Evolutionary conservation across 2,888 invertebrate species (phyloP).

Genomic region (Leucophenga montana): DNA sequence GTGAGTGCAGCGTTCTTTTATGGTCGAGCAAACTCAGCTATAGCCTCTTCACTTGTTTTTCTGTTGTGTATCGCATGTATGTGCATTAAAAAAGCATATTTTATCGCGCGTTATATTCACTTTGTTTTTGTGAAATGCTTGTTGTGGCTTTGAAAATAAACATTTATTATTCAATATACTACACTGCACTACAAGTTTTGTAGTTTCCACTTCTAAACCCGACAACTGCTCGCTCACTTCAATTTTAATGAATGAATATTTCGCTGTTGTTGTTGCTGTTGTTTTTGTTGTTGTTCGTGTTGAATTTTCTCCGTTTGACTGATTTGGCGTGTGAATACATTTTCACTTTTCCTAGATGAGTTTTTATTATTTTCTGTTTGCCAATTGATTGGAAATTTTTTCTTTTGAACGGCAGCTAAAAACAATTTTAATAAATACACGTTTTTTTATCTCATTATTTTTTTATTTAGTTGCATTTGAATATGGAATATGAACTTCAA

Average conservation of each 20-base stretch:
- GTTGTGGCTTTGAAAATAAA: slow-evolving; percentile 26
- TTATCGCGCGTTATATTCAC: slow-evolving; percentile 43
- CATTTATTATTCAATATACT: slow-evolving; percentile 13
- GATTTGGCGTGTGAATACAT: no score
- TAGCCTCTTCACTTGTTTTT: background rate
- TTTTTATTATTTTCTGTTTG: slow-evolving; percentile 56
- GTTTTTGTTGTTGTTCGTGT: background rate
- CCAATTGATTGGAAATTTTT: slow-evolving; percentile 65
- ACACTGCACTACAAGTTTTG: background rate
- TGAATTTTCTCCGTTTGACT: no score
- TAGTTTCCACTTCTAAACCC: background rate
- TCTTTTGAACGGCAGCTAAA: slow-evolving; percentile 34
- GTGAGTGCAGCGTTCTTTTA: no score
- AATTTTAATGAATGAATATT: slow-evolving; percentile 6
- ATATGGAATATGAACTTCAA: background rate
- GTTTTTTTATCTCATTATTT: slow-evolving; percentile 5
- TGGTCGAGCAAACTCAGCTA: no score
- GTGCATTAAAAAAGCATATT: slow-evolving; percentile 60
- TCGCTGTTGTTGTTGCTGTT: background rate
- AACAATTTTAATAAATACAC: slow-evolving; percentile 14
- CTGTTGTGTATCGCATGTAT: slow-evolving; percentile 46
- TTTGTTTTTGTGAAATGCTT: background rate
- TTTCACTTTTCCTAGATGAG: slow-evolving; percentile 46
- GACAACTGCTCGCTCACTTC: background rate
- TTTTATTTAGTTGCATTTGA: slow-evolving; percentile 1